phyloP scores from a whole-genome alignment of 2,113 vertebrate species.

The Chionomys nivalis region DNA sequence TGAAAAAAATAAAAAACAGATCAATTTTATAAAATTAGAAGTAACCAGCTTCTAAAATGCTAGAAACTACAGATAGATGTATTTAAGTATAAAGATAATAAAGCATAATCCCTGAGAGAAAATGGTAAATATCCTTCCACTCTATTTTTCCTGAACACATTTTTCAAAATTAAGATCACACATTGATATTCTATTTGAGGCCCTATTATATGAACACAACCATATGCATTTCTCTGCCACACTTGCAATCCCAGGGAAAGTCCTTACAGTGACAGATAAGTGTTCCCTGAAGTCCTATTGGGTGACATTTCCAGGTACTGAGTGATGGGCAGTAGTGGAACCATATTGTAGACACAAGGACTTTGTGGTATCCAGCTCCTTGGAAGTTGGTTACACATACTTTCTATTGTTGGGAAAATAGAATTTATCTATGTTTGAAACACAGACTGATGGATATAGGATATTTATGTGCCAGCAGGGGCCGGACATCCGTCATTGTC shows the following conservation, averaged over 20 bases:
- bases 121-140: neutral
- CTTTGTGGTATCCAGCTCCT: neutral
- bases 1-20: neutral
- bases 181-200: neutral
- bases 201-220: neutral
- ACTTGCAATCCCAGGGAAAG: neutral
- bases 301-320: neutral
- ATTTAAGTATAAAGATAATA: constrained; percentile 18
- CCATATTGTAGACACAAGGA: neutral
- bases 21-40: neutral
- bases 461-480: neutral
- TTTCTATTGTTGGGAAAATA: neutral
- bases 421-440: neutral
- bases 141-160: neutral
- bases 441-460: neutral
- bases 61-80: neutral
- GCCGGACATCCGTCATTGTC: neutral
- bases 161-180: constrained; percentile 20
- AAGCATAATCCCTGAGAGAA: neutral
- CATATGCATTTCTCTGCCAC: neutral
- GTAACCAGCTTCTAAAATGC: neutral
- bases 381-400: constrained; percentile 16
- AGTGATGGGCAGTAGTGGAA: neutral
- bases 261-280: neutral
- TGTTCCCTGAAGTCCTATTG: neutral